Base-by-base conservation (phyloP, 2,113 vertebrate species). In the Ploceus nigricollis region DNA sequence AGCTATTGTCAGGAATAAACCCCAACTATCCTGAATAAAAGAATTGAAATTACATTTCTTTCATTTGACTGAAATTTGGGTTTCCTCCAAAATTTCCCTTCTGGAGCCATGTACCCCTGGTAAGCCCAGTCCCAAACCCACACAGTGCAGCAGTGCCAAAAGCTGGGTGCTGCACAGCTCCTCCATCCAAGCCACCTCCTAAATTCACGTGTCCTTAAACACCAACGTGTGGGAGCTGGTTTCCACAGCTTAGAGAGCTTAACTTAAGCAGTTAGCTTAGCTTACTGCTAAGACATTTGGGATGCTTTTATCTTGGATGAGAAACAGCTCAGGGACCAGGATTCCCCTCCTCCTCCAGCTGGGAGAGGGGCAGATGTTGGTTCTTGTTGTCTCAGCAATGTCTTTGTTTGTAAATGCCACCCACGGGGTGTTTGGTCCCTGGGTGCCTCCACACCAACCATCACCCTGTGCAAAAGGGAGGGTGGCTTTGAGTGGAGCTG, bases 1-100 rank as follows among this genome's bases (percentile, higher is more conserved):
- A 95, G 31, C 64, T 96, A 4, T 27, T 73, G 69, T 89, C 87
- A 95, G 93, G 87, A 95, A 78, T 91, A 82, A 91, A 89, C 37
- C 53, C 86, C 48, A 75, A 72, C n/a, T 64, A 13, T 35, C 50
- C 45, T 3, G 8, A 95, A 97, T 97, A 91, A 95, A 97, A 69
- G 16, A 2, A 72, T 69, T 48, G 9, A 18, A 91, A 82, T 16
- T 48, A 23, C 9, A 10, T 71, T 54, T 71, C 39, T 30, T 75
- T 70, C 21, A n/a, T 68, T 45, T 68, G 64, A 31, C 27, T 75
- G 60, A 82, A 84, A 82, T 45, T 40, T 33, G 33, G 15, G 23
- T 95, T 91, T 64, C 81, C 47, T 79, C 72, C 28, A 28, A 31
- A 2, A 25, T 75, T 68, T 84, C 64, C 56, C 58, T 61, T 63